These are phyloP conservation scores for Lamproptera curius DNA, from an alignment of 2,888 invertebrate species.

Conservation along the genomic window DNA sequence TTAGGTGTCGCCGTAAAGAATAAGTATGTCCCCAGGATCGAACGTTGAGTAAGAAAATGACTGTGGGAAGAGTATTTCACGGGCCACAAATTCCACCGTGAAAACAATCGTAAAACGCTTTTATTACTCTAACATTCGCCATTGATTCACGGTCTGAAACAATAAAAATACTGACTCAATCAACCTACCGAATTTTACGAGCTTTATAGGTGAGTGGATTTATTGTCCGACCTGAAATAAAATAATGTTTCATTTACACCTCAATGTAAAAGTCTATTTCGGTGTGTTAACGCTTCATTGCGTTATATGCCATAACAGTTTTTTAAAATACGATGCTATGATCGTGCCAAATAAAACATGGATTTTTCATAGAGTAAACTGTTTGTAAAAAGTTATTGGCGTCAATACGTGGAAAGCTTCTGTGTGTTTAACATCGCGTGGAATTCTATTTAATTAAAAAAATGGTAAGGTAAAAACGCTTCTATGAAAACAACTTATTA, in stretches of 20 bases:
- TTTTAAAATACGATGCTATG: background rate
- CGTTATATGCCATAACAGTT: background rate
- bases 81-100: constrained; percentile 73
- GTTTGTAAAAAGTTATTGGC: too few relatives aligned
- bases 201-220: constrained; percentile 67
- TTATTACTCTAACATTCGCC: constrained; percentile 75
- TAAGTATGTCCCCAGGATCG: constrained; percentile 49
- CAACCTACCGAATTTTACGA: constrained; percentile 71
- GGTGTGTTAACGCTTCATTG: constrained; percentile 6
- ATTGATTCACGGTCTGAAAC: constrained; percentile 74
- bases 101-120: constrained; percentile 75
- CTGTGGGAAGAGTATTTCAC: constrained; percentile 63
- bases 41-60: constrained; percentile 60
- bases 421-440: too few relatives aligned
- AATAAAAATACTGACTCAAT: constrained; percentile 78
- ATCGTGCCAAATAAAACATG: too few relatives aligned
- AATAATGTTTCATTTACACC: constrained; percentile 69
- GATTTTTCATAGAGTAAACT: too few relatives aligned
- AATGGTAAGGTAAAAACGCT: too few relatives aligned
- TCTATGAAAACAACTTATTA: too few relatives aligned
- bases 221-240: constrained; percentile 61
- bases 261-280: constrained; percentile 32
- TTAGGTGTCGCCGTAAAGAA: constrained; percentile 42
- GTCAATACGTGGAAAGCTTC: too few relatives aligned
- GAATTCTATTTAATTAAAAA: too few relatives aligned